Percentiles rank a stretch among this genome's conserved stretches.
Conservation (phyloP, 2,113 vertebrate species). For the Ursus arctos region DNA sequence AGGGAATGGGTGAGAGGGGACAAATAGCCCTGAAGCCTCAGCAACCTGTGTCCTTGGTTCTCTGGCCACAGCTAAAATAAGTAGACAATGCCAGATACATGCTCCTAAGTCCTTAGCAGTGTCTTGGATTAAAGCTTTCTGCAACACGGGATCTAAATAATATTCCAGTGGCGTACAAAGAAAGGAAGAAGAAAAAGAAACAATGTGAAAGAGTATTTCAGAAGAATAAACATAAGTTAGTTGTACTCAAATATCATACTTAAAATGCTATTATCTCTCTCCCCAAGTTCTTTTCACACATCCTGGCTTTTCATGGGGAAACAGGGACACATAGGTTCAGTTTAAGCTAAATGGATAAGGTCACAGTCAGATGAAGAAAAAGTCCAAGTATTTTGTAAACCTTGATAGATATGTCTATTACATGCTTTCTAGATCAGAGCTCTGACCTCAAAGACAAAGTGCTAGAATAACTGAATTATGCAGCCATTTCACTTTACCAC, state of each 20-base stretch:
- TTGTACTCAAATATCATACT: background rate
- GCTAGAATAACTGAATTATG: background rate
- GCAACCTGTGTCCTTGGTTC: background rate
- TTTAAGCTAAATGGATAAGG: background rate
- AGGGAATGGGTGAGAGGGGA: background rate
- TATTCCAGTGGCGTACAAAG: background rate
- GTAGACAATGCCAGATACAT: background rate
- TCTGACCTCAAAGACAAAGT: background rate
- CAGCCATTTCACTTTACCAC: background rate
- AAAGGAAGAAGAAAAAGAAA: background rate
- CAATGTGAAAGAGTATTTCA: background rate
- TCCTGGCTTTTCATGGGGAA: background rate
- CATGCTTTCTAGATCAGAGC: background rate
- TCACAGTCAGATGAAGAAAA: background rate
- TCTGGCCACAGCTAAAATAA: background rate
- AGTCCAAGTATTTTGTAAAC: background rate
- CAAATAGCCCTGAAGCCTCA: background rate
- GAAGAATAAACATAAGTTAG: background rate
- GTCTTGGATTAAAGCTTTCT: background rate
- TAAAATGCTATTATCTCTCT: background rate
- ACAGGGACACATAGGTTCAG: background rate
- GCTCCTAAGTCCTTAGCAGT: background rate
- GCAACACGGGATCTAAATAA: background rate
- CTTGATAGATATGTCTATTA: background rate
- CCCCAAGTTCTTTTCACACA: background rate